Evolutionary conservation across 2,797 vertebrate genomes (phyloP).

Genomic region (Lophius americanus): DNA sequence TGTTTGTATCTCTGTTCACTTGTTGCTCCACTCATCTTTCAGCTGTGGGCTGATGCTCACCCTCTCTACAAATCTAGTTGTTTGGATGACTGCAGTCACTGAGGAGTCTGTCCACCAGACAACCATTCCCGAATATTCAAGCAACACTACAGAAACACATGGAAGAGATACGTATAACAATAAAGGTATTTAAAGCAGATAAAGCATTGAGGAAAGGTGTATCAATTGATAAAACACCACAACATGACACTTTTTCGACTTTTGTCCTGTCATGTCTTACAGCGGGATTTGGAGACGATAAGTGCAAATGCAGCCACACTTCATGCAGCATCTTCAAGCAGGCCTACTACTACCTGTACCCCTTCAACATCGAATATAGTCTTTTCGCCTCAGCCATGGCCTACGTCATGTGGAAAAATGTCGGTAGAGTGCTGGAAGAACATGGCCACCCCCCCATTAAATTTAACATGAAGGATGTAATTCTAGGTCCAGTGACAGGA

Average conservation of each 20-base stretch:
- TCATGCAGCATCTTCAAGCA: conserved; percentile 88
- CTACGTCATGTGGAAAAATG: conserved; percentile 98
- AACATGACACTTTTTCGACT: neutral
- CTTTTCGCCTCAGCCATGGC: conserved; percentile 95
- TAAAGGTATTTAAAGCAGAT: conserved; percentile 47
- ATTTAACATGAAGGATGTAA: conserved; percentile 80
- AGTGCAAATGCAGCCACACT: conserved; percentile 84
- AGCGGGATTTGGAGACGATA: conserved; percentile 61
- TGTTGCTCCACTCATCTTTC: neutral
- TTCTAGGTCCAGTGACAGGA: conserved; percentile 79
- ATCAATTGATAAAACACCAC: neutral
- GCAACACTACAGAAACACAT: conserved; percentile 29
- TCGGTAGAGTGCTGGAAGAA: conserved; percentile 85
- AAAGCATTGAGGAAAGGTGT: neutral
- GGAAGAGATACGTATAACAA: conserved; percentile 29
- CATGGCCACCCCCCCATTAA: conserved; percentile 68
- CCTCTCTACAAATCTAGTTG: conserved; percentile 89
- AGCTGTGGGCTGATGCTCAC: conserved; percentile 95
- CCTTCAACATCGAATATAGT: conserved; percentile 97
- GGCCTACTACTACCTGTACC: conserved; percentile 92
- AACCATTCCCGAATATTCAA: conserved; percentile 6
- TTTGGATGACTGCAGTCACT: conserved; percentile 92
- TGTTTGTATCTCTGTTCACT: neutral
- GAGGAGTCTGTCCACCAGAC: conserved; percentile 94
- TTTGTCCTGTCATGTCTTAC: conserved; percentile 39